Evolutionary conservation across 2,888 invertebrate species (phyloP).

Genomic region (Eupeodes latifasciatus): DNA sequence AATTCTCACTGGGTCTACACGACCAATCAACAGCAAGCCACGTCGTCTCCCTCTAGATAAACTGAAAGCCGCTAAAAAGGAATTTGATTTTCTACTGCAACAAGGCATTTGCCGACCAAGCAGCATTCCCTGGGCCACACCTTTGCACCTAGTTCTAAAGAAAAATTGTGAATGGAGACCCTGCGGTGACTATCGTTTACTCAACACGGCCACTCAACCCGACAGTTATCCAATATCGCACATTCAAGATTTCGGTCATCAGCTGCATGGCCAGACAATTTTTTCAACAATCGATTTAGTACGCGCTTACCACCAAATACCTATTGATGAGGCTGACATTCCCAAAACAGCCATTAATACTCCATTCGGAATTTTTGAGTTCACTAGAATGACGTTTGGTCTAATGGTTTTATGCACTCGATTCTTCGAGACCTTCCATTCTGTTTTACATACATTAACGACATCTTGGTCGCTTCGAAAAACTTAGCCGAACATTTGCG

Average conservation of each 20-base stretch:
- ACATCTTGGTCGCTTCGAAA: conserved; percentile 1
- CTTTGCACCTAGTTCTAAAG: not conserved
- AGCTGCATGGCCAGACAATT: not conserved
- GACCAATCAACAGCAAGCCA: conserved; percentile 4
- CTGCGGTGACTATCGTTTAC: not conserved
- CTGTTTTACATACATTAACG: not conserved
- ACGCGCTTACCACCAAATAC: too few species aligned
- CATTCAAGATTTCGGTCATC: not conserved
- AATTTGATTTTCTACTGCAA: not conserved
- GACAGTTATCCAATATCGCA: not conserved
- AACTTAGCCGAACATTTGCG: not conserved
- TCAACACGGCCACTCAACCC: not conserved
- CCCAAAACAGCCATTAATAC: not conserved
- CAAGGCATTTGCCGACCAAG: not conserved
- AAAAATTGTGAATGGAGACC: not conserved
- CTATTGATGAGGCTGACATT: conserved; percentile 9
- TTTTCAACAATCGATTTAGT: conserved; percentile 13
- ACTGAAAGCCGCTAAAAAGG: conserved; percentile 4
- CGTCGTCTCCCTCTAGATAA: conserved; percentile 9
- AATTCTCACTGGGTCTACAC: too few species aligned
- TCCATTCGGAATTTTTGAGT: conserved; percentile 21
- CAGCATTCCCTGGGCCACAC: not conserved
- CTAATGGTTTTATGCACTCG: not conserved
- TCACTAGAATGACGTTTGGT: not conserved
- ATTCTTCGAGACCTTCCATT: conserved; percentile 5